A percentile compares a stretch with the other conserved stretches of the same genome.
phyloP scores from a whole-genome alignment of 92 coral and sea anemone species.

The Bergia sp. region DNA sequence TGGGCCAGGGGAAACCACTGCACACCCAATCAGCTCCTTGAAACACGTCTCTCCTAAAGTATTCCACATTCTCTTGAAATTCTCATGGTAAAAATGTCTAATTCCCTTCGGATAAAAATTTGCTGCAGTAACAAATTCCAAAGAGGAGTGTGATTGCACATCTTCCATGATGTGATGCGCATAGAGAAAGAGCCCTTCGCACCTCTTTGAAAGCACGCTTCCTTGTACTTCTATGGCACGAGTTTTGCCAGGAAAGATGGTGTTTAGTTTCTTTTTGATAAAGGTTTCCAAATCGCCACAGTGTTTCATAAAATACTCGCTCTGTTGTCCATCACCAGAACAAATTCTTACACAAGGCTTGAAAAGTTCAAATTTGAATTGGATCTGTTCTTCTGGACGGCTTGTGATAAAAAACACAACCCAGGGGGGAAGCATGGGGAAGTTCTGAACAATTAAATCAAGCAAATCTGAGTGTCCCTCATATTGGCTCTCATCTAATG shows the following conservation, averaged over 20 bases:
- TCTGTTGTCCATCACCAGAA: conserved; percentile 5
- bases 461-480: conserved; percentile 60
- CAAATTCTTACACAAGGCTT: conserved; percentile 31
- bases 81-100: not conserved
- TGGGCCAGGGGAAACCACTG: conserved; percentile 41
- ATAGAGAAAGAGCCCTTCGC: conserved; percentile 1
- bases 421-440: conserved; percentile 60
- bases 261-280: conserved; percentile 2
- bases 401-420: conserved; percentile 61
- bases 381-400: conserved; percentile 53
- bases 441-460: conserved; percentile 34
- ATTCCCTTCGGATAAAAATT: not conserved
- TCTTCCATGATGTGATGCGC: conserved; percentile 4
- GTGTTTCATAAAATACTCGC: conserved; percentile 4
- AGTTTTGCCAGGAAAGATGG: not conserved
- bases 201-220: not conserved
- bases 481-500: conserved; percentile 59
- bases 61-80: conserved; percentile 40
- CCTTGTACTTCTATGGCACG: not conserved
- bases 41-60: conserved; percentile 13
- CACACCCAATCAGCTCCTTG: conserved; percentile 48
- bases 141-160: not conserved
- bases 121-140: no score
- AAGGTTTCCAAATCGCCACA: not conserved
- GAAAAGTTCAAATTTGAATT: conserved; percentile 8